Percentiles rank a stretch among this genome's conserved stretches.
Conservation (phyloP, 2,888 invertebrate species). For the Eurytoma californica region DNA sequence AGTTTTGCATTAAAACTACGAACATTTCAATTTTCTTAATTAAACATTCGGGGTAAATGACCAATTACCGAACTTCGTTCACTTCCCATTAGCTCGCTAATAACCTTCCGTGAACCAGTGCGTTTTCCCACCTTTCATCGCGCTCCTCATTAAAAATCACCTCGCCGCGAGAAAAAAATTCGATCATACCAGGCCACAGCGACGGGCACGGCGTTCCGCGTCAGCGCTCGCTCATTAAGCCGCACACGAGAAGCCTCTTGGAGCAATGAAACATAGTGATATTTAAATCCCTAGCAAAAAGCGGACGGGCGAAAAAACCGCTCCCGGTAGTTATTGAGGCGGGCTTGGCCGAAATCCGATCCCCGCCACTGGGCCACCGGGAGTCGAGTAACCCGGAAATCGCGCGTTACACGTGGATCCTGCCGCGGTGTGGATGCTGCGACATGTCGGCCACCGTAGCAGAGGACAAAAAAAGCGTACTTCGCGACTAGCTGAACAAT, state of each 20-base stretch:
- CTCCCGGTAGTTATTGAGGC: conserved; percentile 9
- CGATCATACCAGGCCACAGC: neutral
- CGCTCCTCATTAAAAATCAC: neutral
- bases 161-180: neutral
- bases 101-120: neutral
- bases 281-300: conserved; percentile 39
- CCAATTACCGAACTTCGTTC: too few relatives aligned
- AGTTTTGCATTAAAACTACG: too few relatives aligned
- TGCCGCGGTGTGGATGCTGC: too few relatives aligned
- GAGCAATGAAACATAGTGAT: conserved; percentile 50
- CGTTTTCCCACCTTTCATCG: neutral
- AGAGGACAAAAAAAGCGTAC: neutral
- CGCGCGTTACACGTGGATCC: neutral
- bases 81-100: too few relatives aligned
- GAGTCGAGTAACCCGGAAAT: conserved; percentile 35
- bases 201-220: conserved; percentile 6
- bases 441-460: neutral
- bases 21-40: too few relatives aligned
- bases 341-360: conserved; percentile 32
- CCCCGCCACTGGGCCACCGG: conserved; percentile 16
- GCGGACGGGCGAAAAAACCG: conserved; percentile 3
- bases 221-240: conserved; percentile 37
- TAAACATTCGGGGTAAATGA: too few relatives aligned
- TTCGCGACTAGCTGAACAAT: conserved; percentile 50
- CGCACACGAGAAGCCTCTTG: neutral